These are phyloP conservation scores for Hydrotaea diabolus DNA, from an alignment of 2,888 invertebrate species.

Conservation along the genomic window DNA sequence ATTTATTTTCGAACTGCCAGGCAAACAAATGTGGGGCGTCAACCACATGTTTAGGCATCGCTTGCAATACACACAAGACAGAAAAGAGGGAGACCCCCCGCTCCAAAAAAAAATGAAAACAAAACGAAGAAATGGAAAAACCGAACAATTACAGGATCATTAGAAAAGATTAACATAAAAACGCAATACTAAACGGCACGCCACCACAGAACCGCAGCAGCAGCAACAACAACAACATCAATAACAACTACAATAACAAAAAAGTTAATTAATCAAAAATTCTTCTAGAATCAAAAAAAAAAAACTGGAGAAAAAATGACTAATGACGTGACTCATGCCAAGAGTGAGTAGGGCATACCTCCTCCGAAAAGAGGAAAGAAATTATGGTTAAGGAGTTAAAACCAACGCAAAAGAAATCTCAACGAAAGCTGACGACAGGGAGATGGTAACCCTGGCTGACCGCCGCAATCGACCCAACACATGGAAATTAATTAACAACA, in stretches of 20 bases:
- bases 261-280: constrained; percentile 47
- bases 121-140: no score
- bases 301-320: constrained; percentile 33
- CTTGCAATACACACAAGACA: not conserved
- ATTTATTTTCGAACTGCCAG: no score
- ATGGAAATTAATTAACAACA: constrained; percentile 27
- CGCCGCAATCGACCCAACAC: not conserved
- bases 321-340: constrained; percentile 48
- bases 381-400: constrained; percentile 26
- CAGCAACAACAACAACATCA: no score
- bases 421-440: not conserved
- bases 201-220: not conserved
- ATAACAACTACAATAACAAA: constrained; percentile 1
- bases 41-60: constrained; percentile 29
- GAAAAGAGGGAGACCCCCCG: not conserved
- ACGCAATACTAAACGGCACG: not conserved
- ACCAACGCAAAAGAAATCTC: not conserved
- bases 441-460: constrained; percentile 1
- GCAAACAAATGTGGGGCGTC: constrained; percentile 39
- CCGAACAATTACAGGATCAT: constrained; percentile 63
- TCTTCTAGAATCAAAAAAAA: not conserved
- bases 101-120: not conserved
- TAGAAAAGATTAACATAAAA: constrained; percentile 45
- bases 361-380: not conserved
- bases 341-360: not conserved